phyloP scores from a whole-genome alignment of 2,113 vertebrate species.

The Daboia siamensis region DNA sequence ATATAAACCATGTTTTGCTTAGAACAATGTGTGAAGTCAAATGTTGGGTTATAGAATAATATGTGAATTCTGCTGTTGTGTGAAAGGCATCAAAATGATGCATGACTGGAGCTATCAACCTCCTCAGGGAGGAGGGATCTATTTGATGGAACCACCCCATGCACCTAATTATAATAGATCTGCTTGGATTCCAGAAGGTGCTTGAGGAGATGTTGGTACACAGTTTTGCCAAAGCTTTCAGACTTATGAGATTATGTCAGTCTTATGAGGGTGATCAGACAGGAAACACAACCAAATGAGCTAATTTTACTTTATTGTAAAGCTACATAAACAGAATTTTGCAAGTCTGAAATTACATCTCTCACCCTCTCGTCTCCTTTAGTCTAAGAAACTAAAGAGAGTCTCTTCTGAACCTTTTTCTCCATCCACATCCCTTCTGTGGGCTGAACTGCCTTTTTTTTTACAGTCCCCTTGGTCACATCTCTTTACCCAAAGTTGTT shows the following conservation, averaged over 20 bases:
- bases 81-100: not conserved
- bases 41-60: not conserved
- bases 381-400: not conserved
- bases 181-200: not conserved
- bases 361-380: not conserved
- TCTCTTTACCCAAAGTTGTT: not conserved
- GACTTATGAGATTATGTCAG: not conserved
- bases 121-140: not conserved
- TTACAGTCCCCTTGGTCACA: not conserved
- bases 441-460: not conserved
- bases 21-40: not conserved
- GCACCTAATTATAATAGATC: not conserved
- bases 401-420: not conserved
- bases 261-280: not conserved
- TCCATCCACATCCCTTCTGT: not conserved
- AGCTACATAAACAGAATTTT: not conserved
- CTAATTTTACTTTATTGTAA: not conserved
- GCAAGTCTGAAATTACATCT: not conserved
- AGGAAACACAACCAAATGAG: not conserved
- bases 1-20: not conserved
- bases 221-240: not conserved
- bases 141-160: not conserved
- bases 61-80: not conserved
- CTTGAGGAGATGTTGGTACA: not conserved
- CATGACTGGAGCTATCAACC: not conserved